Base-by-base conservation (phyloP, 2,113 vertebrate species). In the Holacanthus passer region DNA sequence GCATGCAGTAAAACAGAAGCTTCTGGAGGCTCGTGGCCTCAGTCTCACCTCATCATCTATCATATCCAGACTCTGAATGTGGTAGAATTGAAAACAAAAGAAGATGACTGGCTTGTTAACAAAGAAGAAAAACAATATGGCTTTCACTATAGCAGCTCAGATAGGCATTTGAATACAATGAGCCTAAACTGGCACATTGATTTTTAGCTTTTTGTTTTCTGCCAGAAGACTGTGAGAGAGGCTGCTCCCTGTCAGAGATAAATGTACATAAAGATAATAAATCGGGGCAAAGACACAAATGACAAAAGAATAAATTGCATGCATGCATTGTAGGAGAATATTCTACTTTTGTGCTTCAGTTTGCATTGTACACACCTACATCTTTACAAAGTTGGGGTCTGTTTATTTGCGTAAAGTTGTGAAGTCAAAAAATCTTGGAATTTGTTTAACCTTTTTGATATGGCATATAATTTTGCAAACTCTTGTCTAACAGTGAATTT, bases 1-100 rank as follows among this genome's bases (percentile, higher is more conserved):
- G n/a, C 59, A 72, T 70, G 22, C 72, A 77, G 39, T 43, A 62
- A 55, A 70, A 65, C 48, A 35, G 43, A 76, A 2, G 16, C 27
- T 53, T 52, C 31, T 55, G 31, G 37, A 58, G 72, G 56, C 50
- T 7, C 1, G 6, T 13, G 53, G 71, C 83, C 70, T 69, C 31
- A 67, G 77, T 95, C 98, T 99, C 96, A 99, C 98, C 98, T 99
- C 97, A 81, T 99, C 97, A 91, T 99, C 97, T 94, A 98, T 97
- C 96, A 98, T 99, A 94, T 99, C 98, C 97, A 98, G 95, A 95
- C 98, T 99, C 98, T 99, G 95, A 94, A 90, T 69, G 88, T 87
- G 76, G 90, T 94, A 95, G 96, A 96, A 94, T 84, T 94, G 94
- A 93, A 93, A 94, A 96, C 35, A 97, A 89, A 81, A 93, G 87